Evolutionary conservation across 1,140 invertebrate genomes (phyloP).

Genomic region (Sinella curviseta): DNA sequence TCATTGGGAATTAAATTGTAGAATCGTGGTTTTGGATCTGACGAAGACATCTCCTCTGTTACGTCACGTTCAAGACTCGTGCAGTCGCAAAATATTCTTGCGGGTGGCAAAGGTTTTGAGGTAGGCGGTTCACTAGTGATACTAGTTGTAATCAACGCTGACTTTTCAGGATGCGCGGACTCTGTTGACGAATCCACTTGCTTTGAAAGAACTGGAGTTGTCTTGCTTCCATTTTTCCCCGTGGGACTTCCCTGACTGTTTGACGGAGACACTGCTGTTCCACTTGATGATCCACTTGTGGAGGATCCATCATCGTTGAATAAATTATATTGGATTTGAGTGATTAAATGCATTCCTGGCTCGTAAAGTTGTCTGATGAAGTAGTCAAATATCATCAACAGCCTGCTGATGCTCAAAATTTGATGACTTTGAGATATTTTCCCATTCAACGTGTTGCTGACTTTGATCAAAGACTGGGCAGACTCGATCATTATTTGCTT

Average conservation of each 20-base stretch:
- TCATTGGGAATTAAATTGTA: constrained; percentile 77
- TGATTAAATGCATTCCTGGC: constrained; percentile 51
- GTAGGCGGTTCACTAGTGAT: constrained; percentile 32
- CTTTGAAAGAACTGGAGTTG: not conserved
- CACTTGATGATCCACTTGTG: not conserved
- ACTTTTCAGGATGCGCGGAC: constrained; percentile 25
- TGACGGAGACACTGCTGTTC: constrained; percentile 3
- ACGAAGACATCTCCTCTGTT: constrained; percentile 53
- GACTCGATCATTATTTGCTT: constrained; percentile 80
- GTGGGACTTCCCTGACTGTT: not conserved
- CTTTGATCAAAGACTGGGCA: constrained; percentile 54
- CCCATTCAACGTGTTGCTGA: constrained; percentile 43
- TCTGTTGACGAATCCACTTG: constrained; percentile 27
- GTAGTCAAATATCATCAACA: constrained; percentile 90
- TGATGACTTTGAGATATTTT: constrained; percentile 50
- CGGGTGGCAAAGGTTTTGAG: constrained; percentile 50
- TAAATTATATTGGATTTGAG: constrained; percentile 49
- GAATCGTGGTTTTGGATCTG: constrained; percentile 78
- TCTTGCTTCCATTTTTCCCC: not conserved
- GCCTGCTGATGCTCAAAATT: constrained; percentile 76
- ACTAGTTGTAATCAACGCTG: constrained; percentile 59
- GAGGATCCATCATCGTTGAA: constrained; percentile 40
- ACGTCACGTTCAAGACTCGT: not conserved
- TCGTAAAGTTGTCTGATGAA: constrained; percentile 94
- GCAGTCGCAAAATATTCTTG: constrained; percentile 72